Conservation (phyloP, 2,797 vertebrate genomes). For the Lutjanus campechanus region DNA sequence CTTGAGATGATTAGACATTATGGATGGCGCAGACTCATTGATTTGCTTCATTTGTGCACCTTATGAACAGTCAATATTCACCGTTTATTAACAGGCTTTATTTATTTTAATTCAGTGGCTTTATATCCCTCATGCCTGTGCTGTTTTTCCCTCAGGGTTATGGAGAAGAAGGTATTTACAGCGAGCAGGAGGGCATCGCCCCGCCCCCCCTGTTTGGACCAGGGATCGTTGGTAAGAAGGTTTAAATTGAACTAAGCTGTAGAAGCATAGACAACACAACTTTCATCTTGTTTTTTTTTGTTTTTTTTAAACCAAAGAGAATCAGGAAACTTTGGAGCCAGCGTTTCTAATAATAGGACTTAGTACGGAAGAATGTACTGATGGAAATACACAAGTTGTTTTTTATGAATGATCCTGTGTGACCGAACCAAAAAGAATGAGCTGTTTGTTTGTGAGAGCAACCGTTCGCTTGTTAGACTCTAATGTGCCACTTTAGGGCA, state of each 20-base stretch:
- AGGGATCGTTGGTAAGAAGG: conserved; percentile 89
- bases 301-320: conserved; percentile 21
- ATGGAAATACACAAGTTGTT: conserved; percentile 36
- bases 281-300: conserved; percentile 19
- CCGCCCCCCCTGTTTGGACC: conserved; percentile 90
- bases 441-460: conserved; percentile 49
- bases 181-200: conserved; percentile 88
- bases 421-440: conserved; percentile 46
- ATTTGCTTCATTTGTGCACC: no score
- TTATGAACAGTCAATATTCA: no score
- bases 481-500: conserved; percentile 58
- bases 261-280: conserved; percentile 22
- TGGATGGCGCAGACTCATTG: no score
- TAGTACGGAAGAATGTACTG: conserved; percentile 10
- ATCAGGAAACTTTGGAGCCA: background rate
- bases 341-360: conserved; percentile 19
- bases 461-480: conserved; percentile 53
- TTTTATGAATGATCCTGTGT: conserved; percentile 23
- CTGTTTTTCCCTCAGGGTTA: conserved; percentile 85
- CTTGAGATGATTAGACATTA: no score
- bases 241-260: conserved; percentile 34
- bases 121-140: conserved; percentile 15
- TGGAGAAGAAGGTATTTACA: conserved; percentile 89
- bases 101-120: conserved; percentile 22
- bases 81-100: conserved; percentile 1